A percentile compares a stretch with the other conserved stretches of the same genome.
Conservation (phyloP, 2,113 vertebrate species). For the Callopanchax toddi region DNA sequence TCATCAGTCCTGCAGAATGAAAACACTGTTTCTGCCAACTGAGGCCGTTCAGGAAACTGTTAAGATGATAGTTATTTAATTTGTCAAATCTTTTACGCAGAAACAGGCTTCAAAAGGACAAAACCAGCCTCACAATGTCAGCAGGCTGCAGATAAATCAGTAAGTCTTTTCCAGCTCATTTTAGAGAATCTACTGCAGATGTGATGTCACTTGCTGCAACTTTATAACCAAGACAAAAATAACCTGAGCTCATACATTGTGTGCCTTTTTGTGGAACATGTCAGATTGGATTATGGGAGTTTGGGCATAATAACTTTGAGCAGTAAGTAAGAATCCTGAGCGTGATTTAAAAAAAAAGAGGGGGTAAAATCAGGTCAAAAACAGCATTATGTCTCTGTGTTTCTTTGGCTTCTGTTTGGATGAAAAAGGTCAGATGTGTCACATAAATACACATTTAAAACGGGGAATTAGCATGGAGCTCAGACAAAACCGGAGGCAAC, state of each 20-base stretch:
- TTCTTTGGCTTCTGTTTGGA: constrained; percentile 14
- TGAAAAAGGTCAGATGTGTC: constrained; percentile 8
- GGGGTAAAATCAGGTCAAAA: neutral
- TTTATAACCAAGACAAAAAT: constrained; percentile 53
- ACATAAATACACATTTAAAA: constrained; percentile 21
- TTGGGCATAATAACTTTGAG: constrained; percentile 28
- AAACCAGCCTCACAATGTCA: too few species aligned
- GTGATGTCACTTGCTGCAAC: constrained; percentile 51
- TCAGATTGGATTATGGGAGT: constrained; percentile 44
- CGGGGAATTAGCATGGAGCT: constrained; percentile 12
- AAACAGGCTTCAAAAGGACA: too few species aligned
- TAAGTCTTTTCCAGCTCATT: too few species aligned
- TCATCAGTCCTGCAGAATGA: too few species aligned
- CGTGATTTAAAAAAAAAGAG: constrained; percentile 17
- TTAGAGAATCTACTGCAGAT: constrained; percentile 32
- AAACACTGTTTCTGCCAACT: too few species aligned
- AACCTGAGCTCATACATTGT: constrained; percentile 30
- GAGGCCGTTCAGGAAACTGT: too few species aligned
- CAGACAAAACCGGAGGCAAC: constrained; percentile 26
- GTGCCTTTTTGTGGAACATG: constrained; percentile 36
- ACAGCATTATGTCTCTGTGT: neutral
- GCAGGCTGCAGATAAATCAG: neutral
- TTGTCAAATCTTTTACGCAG: too few species aligned
- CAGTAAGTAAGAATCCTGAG: constrained; percentile 17
- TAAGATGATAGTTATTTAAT: too few species aligned